phyloP scores from a whole-genome alignment of 2,797 vertebrate genomes.

The Alcedo atthis region DNA sequence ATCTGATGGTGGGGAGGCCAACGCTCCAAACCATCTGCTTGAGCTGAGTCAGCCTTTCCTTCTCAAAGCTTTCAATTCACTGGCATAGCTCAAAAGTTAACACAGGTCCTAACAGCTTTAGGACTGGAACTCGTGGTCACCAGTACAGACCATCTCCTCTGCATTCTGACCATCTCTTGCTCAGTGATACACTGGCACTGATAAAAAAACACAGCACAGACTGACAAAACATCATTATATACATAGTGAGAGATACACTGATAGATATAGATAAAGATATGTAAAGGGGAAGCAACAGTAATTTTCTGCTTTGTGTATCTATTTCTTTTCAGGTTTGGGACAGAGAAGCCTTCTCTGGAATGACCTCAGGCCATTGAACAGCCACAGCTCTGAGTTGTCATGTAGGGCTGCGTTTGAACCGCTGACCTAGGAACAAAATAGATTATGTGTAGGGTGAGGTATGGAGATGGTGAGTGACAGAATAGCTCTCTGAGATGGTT shows the following conservation, averaged over 20 bases:
- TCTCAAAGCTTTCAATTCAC: background rate
- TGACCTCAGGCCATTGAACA: background rate
- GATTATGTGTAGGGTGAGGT: conserved; percentile 60
- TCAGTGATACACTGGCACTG: background rate
- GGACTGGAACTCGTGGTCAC: background rate
- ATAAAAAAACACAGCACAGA: background rate
- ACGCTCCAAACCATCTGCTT: background rate
- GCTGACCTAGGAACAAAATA: conserved; percentile 53
- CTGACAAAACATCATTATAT: background rate
- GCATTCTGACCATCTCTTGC: background rate
- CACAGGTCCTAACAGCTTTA: background rate
- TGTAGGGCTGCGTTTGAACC: conserved; percentile 39
- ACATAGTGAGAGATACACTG: too few species aligned
- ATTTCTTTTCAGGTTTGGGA: background rate
- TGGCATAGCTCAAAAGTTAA: background rate
- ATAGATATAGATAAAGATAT: too few species aligned
- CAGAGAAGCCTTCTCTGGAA: background rate
- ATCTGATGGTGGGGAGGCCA: background rate
- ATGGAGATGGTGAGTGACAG: conserved; percentile 53
- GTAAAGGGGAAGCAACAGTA: background rate
- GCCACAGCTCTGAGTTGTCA: background rate
- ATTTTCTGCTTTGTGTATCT: background rate
- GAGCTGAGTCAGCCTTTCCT: background rate
- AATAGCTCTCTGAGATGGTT: conserved; percentile 46
- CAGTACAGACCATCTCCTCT: background rate